These are phyloP conservation scores for Prunella strophiata DNA, from an alignment of 2,797 vertebrate species.

Conservation along the genomic window DNA sequence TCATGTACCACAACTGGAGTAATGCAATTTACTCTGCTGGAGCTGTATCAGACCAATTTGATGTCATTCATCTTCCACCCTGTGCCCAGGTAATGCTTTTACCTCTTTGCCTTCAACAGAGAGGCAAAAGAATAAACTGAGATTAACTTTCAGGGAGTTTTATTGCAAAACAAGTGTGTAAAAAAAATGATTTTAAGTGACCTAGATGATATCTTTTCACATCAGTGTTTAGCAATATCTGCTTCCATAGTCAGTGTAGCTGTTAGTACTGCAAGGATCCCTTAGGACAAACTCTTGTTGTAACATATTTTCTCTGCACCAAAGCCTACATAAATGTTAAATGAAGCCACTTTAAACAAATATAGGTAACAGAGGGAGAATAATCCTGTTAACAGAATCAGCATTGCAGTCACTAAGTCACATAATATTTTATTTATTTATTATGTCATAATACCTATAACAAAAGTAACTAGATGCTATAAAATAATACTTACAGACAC, in stretches of 20 bases:
- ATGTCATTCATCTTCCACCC: neutral
- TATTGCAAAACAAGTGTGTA: slow-evolving; percentile 37
- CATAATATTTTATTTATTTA: slow-evolving; percentile 72
- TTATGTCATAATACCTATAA: slow-evolving; percentile 52
- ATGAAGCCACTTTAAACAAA: slow-evolving; percentile 69
- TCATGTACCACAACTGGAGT: neutral
- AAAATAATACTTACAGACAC: slow-evolving; percentile 47
- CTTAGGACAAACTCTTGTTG: slow-evolving; percentile 59
- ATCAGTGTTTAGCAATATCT: slow-evolving; percentile 45
- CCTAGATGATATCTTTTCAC: slow-evolving; percentile 48
- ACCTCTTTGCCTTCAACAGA: neutral
- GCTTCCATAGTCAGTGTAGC: slow-evolving; percentile 30
- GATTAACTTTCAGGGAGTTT: slow-evolving; percentile 3
- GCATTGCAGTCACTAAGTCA: slow-evolving; percentile 48
- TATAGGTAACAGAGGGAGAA: slow-evolving; percentile 55
- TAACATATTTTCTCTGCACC: slow-evolving; percentile 57
- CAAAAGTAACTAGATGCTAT: slow-evolving; percentile 60
- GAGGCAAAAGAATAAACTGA: slow-evolving; percentile 11
- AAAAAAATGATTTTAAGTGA: slow-evolving; percentile 55
- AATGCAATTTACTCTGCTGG: neutral
- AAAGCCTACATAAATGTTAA: slow-evolving; percentile 70
- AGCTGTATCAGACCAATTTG: neutral
- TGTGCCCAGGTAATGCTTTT: neutral
- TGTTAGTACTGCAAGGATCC: slow-evolving; percentile 45
- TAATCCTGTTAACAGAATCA: slow-evolving; percentile 60